These are phyloP conservation scores for Argyra leucocephala DNA, from an alignment of 2,888 invertebrate genomes.

Conservation along the genomic window DNA sequence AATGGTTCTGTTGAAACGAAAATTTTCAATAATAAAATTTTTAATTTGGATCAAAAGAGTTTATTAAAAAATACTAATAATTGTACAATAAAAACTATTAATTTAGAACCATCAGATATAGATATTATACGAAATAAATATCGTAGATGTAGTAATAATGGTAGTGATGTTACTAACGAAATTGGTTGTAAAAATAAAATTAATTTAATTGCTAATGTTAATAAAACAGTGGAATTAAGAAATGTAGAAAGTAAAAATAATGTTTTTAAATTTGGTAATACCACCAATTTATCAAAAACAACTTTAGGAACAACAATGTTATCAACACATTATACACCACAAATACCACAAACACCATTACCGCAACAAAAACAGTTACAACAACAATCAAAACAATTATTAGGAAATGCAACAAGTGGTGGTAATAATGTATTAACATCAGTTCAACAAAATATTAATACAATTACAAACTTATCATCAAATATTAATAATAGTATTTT, in stretches of 20 bases:
- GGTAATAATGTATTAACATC: not conserved
- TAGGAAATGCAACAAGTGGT: not conserved
- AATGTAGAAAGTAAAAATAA: too few relatives aligned
- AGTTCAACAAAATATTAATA: not conserved
- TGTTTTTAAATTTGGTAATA: too few relatives aligned
- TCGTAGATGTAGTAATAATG: not conserved
- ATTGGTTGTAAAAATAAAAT: too few relatives aligned
- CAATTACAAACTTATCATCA: not conserved
- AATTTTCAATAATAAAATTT: not conserved
- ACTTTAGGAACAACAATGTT: slow-evolving; percentile 4
- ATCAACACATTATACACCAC: not conserved
- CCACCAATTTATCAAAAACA: not conserved
- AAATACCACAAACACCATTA: not conserved
- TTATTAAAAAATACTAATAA: not conserved
- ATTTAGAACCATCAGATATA: not conserved
- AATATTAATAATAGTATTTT: not conserved
- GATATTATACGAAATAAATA: not conserved
- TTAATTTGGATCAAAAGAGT: not conserved
- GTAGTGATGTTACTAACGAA: too few relatives aligned
- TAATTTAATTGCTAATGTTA: too few relatives aligned
- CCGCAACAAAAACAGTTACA: slow-evolving; percentile 7
- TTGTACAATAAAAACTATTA: not conserved
- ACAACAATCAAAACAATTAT: slow-evolving; percentile 4
- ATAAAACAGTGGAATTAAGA: too few relatives aligned
- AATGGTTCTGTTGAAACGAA: not conserved